Evolutionary conservation across 2,797 vertebrate genomes (phyloP).

Genomic region (Geotrypetes seraphini): DNA sequence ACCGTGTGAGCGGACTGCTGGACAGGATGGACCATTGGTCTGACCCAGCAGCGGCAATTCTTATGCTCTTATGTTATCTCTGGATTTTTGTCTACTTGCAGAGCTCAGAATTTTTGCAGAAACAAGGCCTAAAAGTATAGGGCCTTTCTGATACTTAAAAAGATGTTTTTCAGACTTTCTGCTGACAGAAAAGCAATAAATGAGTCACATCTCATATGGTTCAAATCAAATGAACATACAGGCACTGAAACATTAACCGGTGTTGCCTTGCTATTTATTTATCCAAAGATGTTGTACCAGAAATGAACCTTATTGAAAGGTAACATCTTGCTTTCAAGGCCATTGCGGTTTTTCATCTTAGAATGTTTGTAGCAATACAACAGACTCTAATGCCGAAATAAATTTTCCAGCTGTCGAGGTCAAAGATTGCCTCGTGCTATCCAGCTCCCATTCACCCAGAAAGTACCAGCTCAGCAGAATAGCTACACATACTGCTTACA

Average conservation of each 20-base stretch:
- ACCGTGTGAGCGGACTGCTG: too few relatives aligned
- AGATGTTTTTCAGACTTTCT: too few relatives aligned
- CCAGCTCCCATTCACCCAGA: background rate
- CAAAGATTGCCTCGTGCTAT: background rate
- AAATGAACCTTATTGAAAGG: background rate
- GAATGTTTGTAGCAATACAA: constrained; percentile 8
- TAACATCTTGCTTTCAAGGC: background rate
- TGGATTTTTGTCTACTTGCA: too few relatives aligned
- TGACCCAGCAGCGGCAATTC: too few relatives aligned
- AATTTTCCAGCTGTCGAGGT: constrained; percentile 9
- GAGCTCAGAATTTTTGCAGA: too few relatives aligned
- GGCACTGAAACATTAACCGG: background rate
- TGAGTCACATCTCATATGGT: background rate
- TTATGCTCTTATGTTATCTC: too few relatives aligned
- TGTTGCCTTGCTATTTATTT: background rate
- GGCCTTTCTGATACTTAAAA: too few relatives aligned
- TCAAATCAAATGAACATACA: constrained; percentile 6
- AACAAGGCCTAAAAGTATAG: too few relatives aligned
- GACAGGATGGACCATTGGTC: too few relatives aligned
- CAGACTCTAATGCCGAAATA: constrained; percentile 1
- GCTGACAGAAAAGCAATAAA: too few relatives aligned
- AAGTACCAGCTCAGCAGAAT: background rate
- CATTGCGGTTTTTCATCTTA: background rate
- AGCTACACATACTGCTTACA: background rate
- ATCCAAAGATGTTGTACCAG: background rate